Evolutionary conservation across 1,140 invertebrate genomes (phyloP).

Genomic region (Tetramorium parvispinum): DNA sequence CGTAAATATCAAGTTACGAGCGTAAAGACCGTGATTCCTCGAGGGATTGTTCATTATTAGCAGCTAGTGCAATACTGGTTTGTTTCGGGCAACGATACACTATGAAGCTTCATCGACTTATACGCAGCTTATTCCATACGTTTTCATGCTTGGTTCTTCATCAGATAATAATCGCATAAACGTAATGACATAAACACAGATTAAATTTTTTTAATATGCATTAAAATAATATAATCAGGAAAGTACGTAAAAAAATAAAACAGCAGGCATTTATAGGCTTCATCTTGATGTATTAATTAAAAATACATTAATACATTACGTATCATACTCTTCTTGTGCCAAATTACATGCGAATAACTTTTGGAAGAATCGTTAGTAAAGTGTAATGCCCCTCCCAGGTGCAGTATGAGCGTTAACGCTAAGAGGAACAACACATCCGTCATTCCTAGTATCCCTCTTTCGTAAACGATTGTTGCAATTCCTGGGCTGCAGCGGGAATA

Average conservation of each 20-base stretch:
- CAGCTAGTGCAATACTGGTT: neutral
- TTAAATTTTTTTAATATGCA: neutral
- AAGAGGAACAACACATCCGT: slow-evolving; percentile 24
- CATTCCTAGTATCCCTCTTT: slow-evolving; percentile 44
- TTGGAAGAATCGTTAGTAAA: neutral
- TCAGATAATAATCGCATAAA: neutral
- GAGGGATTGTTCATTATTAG: slow-evolving; percentile 62
- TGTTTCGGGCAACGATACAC: slow-evolving; percentile 2
- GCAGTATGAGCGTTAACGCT: neutral
- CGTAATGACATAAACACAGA: too few relatives aligned
- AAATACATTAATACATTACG: neutral
- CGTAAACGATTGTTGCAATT: slow-evolving; percentile 52
- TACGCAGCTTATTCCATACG: neutral
- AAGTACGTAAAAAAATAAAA: neutral
- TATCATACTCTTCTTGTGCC: neutral
- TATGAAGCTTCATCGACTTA: slow-evolving; percentile 16
- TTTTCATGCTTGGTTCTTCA: neutral
- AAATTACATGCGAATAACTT: neutral
- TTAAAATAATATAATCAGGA: neutral
- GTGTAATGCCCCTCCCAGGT: neutral
- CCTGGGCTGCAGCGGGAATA: slow-evolving; percentile 51
- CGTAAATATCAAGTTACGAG: slow-evolving; percentile 69
- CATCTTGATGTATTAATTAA: neutral
- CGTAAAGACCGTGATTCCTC: slow-evolving; percentile 66
- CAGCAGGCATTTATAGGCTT: neutral